Evolutionary conservation across 2,797 vertebrate genomes (phyloP).

Genomic region (Meda fulgida): DNA sequence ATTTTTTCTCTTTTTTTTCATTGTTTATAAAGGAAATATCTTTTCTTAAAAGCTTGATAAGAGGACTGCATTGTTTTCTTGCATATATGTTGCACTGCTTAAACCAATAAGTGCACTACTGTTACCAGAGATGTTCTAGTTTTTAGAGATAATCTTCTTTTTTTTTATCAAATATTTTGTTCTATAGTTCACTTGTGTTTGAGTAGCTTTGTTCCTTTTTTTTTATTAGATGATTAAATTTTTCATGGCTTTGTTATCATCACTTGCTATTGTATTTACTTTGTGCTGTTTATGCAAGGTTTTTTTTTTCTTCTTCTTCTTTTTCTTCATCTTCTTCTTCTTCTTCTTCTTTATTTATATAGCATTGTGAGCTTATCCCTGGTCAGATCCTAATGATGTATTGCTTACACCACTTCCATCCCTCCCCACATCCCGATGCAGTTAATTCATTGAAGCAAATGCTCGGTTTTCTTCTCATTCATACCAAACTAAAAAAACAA

Average conservation of each 20-base stretch:
- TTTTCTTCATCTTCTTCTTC: background rate
- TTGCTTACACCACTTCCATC: conserved; percentile 69
- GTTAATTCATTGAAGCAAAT: conserved; percentile 70
- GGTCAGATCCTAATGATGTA: conserved; percentile 57
- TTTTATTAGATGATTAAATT: conserved; percentile 65
- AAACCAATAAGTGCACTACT: conserved; percentile 89
- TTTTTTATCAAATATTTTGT: conserved; percentile 74
- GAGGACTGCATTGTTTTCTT: conserved; percentile 87
- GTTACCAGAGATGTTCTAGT: conserved; percentile 85
- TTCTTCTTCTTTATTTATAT: conserved; percentile 67
- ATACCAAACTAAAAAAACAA: conserved; percentile 75
- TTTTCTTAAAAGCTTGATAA: conserved; percentile 78
- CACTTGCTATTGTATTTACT: conserved; percentile 77
- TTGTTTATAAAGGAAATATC: conserved; percentile 77
- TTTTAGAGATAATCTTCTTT: conserved; percentile 71
- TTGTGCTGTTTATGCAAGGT: conserved; percentile 77
- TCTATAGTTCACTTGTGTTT: conserved; percentile 79
- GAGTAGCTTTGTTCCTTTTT: conserved; percentile 75
- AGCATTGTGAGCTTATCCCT: conserved; percentile 73
- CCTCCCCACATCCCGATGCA: conserved; percentile 65
- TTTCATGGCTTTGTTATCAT: conserved; percentile 78
- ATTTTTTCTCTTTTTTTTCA: conserved; percentile 75
- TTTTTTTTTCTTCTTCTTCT: too few species aligned
- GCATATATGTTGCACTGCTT: conserved; percentile 88
- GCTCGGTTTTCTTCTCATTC: conserved; percentile 69